These are phyloP conservation scores for Dioctria linearis DNA, from an alignment of 2,888 invertebrate species.

Conservation along the genomic window DNA sequence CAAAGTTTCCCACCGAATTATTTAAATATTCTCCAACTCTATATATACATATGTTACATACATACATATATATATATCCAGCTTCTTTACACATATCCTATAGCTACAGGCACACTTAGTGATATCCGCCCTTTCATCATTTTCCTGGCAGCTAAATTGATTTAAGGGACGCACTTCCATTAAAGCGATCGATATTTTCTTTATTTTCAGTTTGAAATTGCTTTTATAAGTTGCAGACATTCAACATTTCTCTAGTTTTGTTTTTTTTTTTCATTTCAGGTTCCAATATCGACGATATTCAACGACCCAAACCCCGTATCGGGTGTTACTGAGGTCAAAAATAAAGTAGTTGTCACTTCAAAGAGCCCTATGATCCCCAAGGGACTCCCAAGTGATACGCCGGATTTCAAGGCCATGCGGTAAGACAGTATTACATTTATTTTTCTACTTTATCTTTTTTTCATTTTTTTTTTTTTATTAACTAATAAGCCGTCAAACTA, in stretches of 20 bases:
- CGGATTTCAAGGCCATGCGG: slow-evolving; percentile 64
- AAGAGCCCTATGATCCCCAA: slow-evolving; percentile 62
- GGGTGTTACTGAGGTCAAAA: slow-evolving; percentile 61
- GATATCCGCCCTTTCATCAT: slow-evolving; percentile 37
- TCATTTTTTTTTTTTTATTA: slow-evolving; percentile 3
- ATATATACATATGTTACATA: background rate
- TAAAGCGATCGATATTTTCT: slow-evolving; percentile 24
- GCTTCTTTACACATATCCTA: background rate
- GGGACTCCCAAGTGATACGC: slow-evolving; percentile 61
- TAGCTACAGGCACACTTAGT: background rate
- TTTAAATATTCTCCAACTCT: background rate
- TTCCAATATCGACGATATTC: slow-evolving; percentile 60
- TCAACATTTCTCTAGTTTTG: slow-evolving; percentile 16
- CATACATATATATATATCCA: too few species aligned
- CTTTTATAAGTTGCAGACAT: background rate
- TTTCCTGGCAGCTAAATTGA: slow-evolving; percentile 43
- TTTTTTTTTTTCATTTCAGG: slow-evolving; percentile 54
- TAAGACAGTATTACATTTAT: slow-evolving; percentile 49
- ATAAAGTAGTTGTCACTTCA: slow-evolving; percentile 59
- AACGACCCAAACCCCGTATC: slow-evolving; percentile 61
- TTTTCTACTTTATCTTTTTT: background rate
- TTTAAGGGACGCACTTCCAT: slow-evolving; percentile 33
- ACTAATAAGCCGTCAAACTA: background rate
- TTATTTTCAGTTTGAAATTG: background rate
- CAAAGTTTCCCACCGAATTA: background rate